Conservation (phyloP, 2,797 vertebrate species). For the Amblyraja radiata region DNA sequence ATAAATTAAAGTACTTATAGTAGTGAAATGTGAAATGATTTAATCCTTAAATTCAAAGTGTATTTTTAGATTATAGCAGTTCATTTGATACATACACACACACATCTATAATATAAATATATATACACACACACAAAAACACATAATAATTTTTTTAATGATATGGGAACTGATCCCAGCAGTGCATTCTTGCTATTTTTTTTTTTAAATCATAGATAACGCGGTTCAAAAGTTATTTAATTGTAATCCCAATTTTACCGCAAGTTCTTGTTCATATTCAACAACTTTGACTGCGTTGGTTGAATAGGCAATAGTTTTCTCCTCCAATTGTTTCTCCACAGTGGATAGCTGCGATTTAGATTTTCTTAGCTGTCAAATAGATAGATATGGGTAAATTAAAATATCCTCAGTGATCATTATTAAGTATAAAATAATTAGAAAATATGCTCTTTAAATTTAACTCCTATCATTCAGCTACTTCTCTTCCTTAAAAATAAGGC, state of each 20-base stretch:
- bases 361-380: conserved; percentile 64
- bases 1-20: not conserved
- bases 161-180: not conserved
- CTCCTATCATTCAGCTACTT: not conserved
- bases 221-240: not conserved
- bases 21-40: not conserved
- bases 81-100: not conserved
- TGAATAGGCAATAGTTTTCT: conserved; percentile 70
- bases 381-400: not conserved
- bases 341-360: conserved; percentile 66
- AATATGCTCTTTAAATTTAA: not conserved
- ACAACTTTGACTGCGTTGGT: conserved; percentile 63
- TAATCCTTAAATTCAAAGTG: not conserved
- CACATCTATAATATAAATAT: too few relatives aligned
- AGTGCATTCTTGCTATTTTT: not conserved
- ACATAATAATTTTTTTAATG: too few relatives aligned
- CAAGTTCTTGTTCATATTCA: conserved; percentile 69
- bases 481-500: not conserved
- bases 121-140: too few relatives aligned
- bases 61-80: not conserved
- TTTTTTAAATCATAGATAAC: not conserved
- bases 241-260: not conserved
- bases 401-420: not conserved
- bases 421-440: not conserved
- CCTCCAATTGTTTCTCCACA: conserved; percentile 77